phyloP scores from a whole-genome alignment of 2,113 vertebrate species.

The Apteryx mantelli region DNA sequence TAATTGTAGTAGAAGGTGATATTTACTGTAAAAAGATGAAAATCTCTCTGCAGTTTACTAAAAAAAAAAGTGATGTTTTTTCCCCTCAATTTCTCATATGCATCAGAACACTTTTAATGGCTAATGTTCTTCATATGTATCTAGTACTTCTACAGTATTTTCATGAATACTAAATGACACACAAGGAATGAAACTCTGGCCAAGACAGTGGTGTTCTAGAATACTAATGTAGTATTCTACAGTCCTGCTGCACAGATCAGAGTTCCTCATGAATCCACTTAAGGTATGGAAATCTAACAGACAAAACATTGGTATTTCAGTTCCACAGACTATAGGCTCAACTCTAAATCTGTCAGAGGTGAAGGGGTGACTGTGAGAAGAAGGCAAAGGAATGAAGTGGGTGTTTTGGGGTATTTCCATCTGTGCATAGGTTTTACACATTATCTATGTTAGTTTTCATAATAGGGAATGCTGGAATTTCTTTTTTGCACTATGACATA shows the following conservation, averaged over 20 bases:
- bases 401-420: not conserved
- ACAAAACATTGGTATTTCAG: not conserved
- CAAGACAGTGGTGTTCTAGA: not conserved
- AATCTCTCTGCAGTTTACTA: not conserved
- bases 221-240: not conserved
- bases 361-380: not conserved
- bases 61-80: not conserved
- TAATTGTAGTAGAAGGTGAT: not conserved
- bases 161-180: not conserved
- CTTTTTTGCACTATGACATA: not conserved
- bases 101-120: not conserved
- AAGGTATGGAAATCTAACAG: not conserved
- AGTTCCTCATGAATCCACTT: not conserved
- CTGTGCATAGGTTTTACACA: not conserved
- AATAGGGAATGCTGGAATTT: not conserved
- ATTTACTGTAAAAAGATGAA: not conserved
- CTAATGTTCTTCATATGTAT: not conserved
- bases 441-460: not conserved
- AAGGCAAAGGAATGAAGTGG: not conserved
- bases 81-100: not conserved
- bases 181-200: not conserved
- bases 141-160: not conserved
- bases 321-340: not conserved
- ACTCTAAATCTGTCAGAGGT: not conserved
- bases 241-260: not conserved